These are phyloP conservation scores for Drosophila fuyamai DNA, from an alignment of 1,140 invertebrate genomes.

Conservation along the genomic window DNA sequence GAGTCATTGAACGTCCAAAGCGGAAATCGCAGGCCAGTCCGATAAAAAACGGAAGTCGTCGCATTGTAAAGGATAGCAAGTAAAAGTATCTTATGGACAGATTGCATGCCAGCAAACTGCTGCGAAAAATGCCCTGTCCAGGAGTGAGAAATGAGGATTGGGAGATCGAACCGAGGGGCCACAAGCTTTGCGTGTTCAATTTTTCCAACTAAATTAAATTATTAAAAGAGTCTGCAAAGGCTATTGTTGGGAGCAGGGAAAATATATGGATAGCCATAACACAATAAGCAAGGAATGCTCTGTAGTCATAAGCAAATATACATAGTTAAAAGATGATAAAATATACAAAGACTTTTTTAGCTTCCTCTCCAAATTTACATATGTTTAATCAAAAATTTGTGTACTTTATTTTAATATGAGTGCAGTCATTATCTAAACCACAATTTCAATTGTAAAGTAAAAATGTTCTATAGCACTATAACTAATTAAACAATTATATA, in stretches of 20 bases:
- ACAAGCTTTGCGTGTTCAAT: constrained; percentile 51
- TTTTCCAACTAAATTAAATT: constrained; percentile 68
- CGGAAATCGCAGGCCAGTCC: constrained; percentile 49
- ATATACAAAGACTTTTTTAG: no score
- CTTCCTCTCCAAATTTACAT: no score
- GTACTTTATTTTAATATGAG: no score
- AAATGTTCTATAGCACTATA: no score
- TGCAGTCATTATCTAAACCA: no score
- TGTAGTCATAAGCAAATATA: neutral
- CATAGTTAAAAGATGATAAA: no score
- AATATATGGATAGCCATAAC: neutral
- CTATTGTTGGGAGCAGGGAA: constrained; percentile 1
- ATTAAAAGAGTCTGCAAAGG: constrained; percentile 60
- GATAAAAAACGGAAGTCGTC: constrained; percentile 60
- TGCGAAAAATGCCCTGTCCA: constrained; percentile 25
- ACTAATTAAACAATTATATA: no score
- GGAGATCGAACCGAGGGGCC: constrained; percentile 10
- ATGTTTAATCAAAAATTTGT: no score
- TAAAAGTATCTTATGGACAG: constrained; percentile 66
- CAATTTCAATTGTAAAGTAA: no score
- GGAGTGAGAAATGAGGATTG: constrained; percentile 35
- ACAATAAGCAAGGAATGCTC: constrained; percentile 29
- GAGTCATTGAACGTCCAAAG: constrained; percentile 61
- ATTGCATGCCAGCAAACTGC: constrained; percentile 55
- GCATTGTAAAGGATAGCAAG: constrained; percentile 56